Base-by-base conservation (phyloP, 2,113 vertebrate species). In the Pterocles burchelli region DNA sequence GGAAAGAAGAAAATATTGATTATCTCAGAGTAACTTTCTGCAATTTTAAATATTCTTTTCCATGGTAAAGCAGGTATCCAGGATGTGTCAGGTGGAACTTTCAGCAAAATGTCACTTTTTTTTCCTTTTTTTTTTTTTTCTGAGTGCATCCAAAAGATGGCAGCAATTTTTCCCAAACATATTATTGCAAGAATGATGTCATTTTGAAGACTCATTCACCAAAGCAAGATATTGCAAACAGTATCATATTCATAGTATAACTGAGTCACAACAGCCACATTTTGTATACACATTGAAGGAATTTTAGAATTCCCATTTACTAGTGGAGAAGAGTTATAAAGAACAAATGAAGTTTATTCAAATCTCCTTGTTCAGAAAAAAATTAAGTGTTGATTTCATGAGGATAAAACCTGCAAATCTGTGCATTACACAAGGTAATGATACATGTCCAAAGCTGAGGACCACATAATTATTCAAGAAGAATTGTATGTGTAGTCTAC, bases 381-480 rank as follows among this genome's bases (percentile, higher is more conserved):
- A 0, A 0, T 31, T 33, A 36, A 4, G 7, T 48, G 17, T 17
- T 84, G 14, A 36, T 75, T 73, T 73, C 3, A 29, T 43, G 6
- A 48, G 5, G 75, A 26, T 33, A 63, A 83, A 72, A 0, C 4
- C 11, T 68, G 71, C 48, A 74, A 5, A 86, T 43, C 7, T 89
- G 13, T 70, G 19, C 1, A 19, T 54, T 66, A 26, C 10, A 17
- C 3, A 54, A 54, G 5, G 5, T 26, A 54, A 31, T 25, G 33
- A 24, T 31, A 12, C 1, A 9, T 21, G 16, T 78, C 16, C 13
- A 71, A 67, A 57, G 2, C 16, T 54, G 49, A 86, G 22, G 43
- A 48, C 17, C 3, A 33, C 3, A 14, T 9, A 45, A 38, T 20
- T 80, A 45, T 36, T 74, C 7, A 54, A 49, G 18, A 74, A 54